A percentile compares a stretch with the other conserved stretches of the same genome.
phyloP scores from a whole-genome alignment of 64 coral and sea anemone genomes.

The Stichodactyla helianthus region DNA sequence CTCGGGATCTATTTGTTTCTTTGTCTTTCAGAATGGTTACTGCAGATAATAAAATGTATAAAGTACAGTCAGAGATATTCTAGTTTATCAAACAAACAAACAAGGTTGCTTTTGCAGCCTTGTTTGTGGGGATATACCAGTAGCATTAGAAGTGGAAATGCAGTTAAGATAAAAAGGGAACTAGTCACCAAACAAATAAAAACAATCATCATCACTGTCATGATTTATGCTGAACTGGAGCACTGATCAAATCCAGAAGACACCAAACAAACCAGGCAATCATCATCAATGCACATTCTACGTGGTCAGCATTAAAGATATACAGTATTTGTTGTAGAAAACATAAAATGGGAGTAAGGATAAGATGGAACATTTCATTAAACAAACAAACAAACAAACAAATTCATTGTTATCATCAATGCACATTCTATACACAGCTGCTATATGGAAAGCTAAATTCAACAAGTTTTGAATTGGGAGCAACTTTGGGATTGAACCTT shows the following conservation, averaged over 20 bases:
- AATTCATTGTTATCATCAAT: not conserved
- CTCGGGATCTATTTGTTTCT: constrained; percentile 54
- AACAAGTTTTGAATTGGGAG: not conserved
- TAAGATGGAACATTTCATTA: not conserved
- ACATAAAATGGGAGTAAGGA: not conserved
- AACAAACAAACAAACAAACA: not conserved
- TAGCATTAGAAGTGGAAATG: no score
- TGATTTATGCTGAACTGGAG: no score
- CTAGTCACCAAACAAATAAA: no score
- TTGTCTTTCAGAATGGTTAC: constrained; percentile 25
- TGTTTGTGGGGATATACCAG: no score
- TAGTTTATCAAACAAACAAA: not conserved
- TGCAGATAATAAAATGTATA: not conserved
- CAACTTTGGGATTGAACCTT: not conserved
- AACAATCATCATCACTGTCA: no score
- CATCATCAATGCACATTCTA: no score
- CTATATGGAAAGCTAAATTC: not conserved
- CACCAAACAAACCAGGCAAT: no score
- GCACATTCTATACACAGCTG: not conserved
- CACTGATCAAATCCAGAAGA: no score
- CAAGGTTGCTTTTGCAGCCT: no score
- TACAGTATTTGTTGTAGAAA: no score
- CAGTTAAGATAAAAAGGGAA: no score
- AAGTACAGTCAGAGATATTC: not conserved
- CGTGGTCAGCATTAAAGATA: no score